A percentile compares a stretch with the other conserved stretches of the same genome.
These are phyloP conservation scores for Heliangelus exortis DNA, from an alignment of 2,797 vertebrate species.

Conservation along the genomic window DNA sequence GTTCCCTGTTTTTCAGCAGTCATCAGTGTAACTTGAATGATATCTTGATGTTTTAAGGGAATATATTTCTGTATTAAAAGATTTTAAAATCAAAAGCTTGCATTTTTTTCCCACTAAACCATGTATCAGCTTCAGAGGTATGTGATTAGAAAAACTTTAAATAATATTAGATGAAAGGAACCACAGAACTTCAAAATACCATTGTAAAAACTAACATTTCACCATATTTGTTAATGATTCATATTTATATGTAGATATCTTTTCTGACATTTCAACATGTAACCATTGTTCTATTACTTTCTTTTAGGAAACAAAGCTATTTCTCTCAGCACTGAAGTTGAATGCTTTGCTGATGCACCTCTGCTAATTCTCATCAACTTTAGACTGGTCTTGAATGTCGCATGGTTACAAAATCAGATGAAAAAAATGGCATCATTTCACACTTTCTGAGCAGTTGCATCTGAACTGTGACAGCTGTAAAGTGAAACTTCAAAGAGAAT, in stretches of 20 bases:
- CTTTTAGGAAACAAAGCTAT: slow-evolving; percentile 57
- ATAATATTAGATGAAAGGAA: background rate
- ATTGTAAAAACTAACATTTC: background rate
- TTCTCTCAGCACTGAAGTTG: slow-evolving; percentile 9
- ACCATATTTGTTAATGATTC: background rate
- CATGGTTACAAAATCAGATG: slow-evolving; percentile 45
- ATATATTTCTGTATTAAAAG: background rate
- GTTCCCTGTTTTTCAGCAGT: background rate
- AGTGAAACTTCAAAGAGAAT: slow-evolving; percentile 28
- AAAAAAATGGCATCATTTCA: slow-evolving; percentile 29
- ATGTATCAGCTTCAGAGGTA: background rate
- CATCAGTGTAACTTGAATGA: background rate
- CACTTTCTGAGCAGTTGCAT: slow-evolving; percentile 47
- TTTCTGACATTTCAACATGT: background rate
- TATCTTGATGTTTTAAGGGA: background rate
- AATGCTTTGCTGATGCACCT: background rate
- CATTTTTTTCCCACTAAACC: background rate
- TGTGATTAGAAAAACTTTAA: background rate
- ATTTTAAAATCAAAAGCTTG: background rate
- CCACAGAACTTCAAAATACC: background rate
- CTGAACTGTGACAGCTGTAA: slow-evolving; percentile 59
- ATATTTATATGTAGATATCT: background rate
- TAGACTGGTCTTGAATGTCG: background rate
- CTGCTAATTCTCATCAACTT: background rate
- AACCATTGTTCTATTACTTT: background rate